Evolutionary conservation across 2,888 invertebrate species (phyloP), one percentile per base, ranked within the genome.

Genomic region (Scaptomyza tumidula): DNA sequence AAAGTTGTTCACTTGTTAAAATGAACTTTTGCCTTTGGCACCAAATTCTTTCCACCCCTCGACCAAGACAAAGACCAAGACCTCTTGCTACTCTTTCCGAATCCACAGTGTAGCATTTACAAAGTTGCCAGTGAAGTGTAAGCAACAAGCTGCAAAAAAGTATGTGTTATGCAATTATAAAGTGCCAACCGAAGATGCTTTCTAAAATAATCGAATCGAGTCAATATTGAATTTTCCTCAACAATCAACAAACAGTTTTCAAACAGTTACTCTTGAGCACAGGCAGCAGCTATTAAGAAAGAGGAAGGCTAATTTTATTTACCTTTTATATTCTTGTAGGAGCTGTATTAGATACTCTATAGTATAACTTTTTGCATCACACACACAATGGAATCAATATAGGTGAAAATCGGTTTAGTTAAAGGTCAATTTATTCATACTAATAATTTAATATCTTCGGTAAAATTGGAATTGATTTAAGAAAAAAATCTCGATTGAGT

Each of bases 1-100:
- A 88, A 85, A 85, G 88, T 85, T 85, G 88, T 80, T 88, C 88
- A 86, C 78, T 85, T 88, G 85, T 88, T 80, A 86, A 88, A 88
- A 70, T 68, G 88, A 85, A 85, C 86, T 86, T 85, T 78, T 63
- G 73, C 71, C 72, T 68, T 72, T 83, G 72, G 75, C 68, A 54
- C 31, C 71, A 59, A 58, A 69, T 49, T 43, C 35, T 56, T n/a
- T 39, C 2, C 39, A 6, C 6, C 35, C 13, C 37, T 37, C 13
- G 5, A n/a, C 39, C 39, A 11, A 6, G n/a, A n/a, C n/a, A n/a
- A 10, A 2, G 9, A 29, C 29, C 29, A 6, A 29, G 13, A 35
- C 13, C 6, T 14, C 39, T 14, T 14, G 39, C 39, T 39, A 9
- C 9, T 39, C 3, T 14, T 9, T 39, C 9, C 39, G 14, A 39